These are phyloP conservation scores for Cybosia mesomella DNA, from an alignment of 2,888 invertebrate species.

Conservation along the genomic window DNA sequence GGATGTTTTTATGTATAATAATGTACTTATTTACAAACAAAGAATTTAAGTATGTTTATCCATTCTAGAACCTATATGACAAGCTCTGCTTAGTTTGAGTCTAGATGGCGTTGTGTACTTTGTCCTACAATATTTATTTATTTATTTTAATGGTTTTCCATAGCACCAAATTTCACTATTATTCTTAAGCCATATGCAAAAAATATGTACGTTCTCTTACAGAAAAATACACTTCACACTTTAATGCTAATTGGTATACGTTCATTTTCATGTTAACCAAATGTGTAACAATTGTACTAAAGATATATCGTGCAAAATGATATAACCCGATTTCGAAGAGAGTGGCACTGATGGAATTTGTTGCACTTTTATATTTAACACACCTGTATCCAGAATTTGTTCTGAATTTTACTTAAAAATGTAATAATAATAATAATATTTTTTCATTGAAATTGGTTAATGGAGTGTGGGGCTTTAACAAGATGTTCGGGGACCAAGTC, in stretches of 20 bases:
- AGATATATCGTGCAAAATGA: slow-evolving; percentile 12
- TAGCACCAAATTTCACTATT: neutral
- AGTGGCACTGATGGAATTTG: neutral
- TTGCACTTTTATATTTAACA: neutral
- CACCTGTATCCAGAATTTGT: neutral
- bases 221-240: neutral
- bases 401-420: neutral
- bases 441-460: no score
- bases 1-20: no score
- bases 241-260: slow-evolving; percentile 3
- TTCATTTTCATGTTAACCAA: slow-evolving; percentile 6
- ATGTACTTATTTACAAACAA: no score
- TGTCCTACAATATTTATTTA: no score
- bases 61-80: no score
- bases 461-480: neutral
- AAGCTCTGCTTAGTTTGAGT: no score
- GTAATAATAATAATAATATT: no score
- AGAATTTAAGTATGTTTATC: no score
- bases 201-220: neutral
- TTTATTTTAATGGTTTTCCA: no score
- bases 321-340: neutral
- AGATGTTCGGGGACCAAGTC: neutral
- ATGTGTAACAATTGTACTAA: slow-evolving; percentile 8
- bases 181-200: neutral
- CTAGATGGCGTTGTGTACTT: no score